These are phyloP conservation scores for Uria lomvia DNA, from an alignment of 2,113 vertebrate species.

Conservation along the genomic window DNA sequence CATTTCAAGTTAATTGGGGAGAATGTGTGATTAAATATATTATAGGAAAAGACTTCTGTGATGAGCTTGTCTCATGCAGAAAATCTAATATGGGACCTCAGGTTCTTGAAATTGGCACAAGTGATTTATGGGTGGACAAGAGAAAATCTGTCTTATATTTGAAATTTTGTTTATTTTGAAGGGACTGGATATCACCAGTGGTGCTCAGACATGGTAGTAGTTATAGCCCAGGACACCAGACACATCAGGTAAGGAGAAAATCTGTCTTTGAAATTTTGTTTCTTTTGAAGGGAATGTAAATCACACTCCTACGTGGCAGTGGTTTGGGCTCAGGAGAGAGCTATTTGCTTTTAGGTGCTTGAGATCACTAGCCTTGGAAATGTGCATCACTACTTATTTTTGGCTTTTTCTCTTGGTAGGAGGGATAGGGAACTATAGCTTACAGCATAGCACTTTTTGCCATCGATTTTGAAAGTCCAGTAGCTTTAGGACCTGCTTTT, in stretches of 20 bases:
- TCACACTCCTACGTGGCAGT: background rate
- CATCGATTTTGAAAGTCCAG: background rate
- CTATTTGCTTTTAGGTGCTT: background rate
- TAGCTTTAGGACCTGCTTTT: background rate
- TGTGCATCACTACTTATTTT: background rate
- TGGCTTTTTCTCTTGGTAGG: background rate
- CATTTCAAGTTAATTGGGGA: background rate
- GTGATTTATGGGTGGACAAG: background rate
- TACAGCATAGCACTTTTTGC: background rate
- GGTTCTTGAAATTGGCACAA: background rate
- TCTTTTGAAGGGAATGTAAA: background rate
- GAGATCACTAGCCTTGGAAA: background rate
- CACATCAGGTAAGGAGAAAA: background rate
- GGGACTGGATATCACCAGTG: background rate
- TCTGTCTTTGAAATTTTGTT: background rate
- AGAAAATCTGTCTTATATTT: background rate
- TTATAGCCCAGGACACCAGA: background rate
- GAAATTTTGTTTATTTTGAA: background rate
- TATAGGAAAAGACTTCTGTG: background rate
- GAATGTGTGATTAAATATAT: background rate
- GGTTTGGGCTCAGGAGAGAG: background rate
- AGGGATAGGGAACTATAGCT: background rate
- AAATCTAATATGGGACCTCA: background rate
- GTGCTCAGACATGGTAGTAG: background rate
- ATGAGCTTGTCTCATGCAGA: background rate